phyloP scores from a whole-genome alignment of 1,140 invertebrate genomes.

The Anastrepha obliqua region DNA sequence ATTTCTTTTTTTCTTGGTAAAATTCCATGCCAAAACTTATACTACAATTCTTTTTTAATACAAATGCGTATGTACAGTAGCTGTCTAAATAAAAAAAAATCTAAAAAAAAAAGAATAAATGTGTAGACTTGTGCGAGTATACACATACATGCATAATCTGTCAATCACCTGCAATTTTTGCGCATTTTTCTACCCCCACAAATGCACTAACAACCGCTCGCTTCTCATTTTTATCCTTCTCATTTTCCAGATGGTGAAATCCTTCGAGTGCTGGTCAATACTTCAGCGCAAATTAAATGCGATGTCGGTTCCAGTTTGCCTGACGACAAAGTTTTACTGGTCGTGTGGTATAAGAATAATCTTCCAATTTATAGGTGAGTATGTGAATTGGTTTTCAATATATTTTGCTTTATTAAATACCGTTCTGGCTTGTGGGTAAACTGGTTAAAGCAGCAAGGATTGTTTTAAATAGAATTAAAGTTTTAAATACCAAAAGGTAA shows the following conservation, averaged over 20 bases:
- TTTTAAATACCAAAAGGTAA: no score
- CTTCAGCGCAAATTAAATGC: conserved; percentile 77
- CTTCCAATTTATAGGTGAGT: conserved; percentile 78
- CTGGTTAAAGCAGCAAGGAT: no score
- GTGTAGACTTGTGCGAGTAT: background rate
- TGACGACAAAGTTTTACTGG: conserved; percentile 76
- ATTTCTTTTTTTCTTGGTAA: no score
- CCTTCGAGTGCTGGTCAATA: conserved; percentile 75
- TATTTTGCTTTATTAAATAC: conserved; percentile 7
- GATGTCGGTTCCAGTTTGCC: conserved; percentile 77
- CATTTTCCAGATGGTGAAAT: conserved; percentile 71
- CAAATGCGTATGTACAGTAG: no score
- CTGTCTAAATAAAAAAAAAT: no score
- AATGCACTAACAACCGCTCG: background rate
- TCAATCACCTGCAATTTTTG: background rate
- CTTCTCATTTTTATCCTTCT: conserved; percentile 32
- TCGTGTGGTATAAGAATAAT: conserved; percentile 80
- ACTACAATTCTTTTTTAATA: no score
- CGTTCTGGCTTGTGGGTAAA: background rate
- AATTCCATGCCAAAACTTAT: no score
- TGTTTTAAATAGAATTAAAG: no score
- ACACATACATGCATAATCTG: background rate
- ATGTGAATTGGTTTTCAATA: background rate
- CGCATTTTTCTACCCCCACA: background rate
- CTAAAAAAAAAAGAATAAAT: no score